Evolutionary conservation across 2,113 vertebrate genomes (phyloP).

Genomic region (Lampris incognitus): DNA sequence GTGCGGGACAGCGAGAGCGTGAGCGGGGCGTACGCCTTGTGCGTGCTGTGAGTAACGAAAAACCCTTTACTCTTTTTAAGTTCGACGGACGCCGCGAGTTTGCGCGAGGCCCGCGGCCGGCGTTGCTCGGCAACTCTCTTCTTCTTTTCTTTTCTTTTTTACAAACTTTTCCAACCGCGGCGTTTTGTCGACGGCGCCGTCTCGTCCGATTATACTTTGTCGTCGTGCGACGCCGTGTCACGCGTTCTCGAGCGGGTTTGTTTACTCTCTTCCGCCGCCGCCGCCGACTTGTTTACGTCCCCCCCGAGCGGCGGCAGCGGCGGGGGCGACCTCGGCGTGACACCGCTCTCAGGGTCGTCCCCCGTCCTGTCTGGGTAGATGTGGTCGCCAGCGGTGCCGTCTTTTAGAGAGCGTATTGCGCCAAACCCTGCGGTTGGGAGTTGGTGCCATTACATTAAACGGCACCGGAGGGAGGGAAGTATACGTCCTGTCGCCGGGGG

Average conservation of each 20-base stretch:
- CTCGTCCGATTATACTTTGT: too few species aligned
- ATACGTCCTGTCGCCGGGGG: not conserved
- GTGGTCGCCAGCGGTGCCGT: conserved; percentile 55
- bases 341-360: conserved; percentile 49
- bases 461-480: conserved; percentile 33
- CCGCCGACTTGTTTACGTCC: too few species aligned
- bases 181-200: too few species aligned
- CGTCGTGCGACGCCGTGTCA: too few species aligned
- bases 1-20: conserved; percentile 96
- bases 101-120: too few species aligned
- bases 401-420: conserved; percentile 40
- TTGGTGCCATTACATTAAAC: conserved; percentile 20
- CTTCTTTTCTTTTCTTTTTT: not conserved
- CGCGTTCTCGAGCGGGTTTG: too few species aligned
- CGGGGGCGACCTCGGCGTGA: conserved; percentile 53
- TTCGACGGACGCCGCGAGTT: too few species aligned
- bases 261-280: too few species aligned
- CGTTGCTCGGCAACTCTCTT: not conserved
- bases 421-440: conserved; percentile 34
- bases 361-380: conserved; percentile 48
- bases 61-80: not conserved
- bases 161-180: too few species aligned
- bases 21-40: conserved; percentile 91
- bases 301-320: not conserved
- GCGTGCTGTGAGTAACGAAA: conserved; percentile 89